Evolutionary conservation across 53 echinoderm and acorn worm species (phyloP).

Genomic region (Paelopatides confundens): DNA sequence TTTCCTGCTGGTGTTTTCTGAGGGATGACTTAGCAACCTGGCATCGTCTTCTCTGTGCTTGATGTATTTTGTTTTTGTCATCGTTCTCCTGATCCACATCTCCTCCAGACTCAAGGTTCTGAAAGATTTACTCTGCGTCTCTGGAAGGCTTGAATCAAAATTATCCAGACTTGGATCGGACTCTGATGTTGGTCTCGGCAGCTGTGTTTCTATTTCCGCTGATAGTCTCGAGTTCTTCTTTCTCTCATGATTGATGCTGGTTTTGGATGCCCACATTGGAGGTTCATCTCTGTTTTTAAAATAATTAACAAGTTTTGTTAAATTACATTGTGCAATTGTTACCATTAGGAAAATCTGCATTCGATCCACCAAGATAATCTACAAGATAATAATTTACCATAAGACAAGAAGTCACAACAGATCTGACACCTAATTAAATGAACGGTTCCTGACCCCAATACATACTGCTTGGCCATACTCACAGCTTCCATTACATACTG

Average conservation of each 20-base stretch:
- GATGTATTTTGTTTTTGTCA: background rate
- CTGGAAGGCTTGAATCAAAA: background rate
- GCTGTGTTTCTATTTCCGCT: background rate
- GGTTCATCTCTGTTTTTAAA: background rate
- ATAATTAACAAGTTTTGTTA: too few species aligned
- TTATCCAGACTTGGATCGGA: background rate
- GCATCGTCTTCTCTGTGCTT: background rate
- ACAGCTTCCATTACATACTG: too few species aligned
- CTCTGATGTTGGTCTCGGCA: background rate
- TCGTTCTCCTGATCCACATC: constrained; percentile 1
- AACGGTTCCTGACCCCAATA: too few species aligned
- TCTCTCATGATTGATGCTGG: background rate
- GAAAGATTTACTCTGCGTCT: background rate
- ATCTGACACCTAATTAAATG: too few species aligned
- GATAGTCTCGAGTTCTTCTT: background rate
- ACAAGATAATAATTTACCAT: too few species aligned
- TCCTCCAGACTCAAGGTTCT: constrained; percentile 15
- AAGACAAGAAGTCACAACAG: too few species aligned
- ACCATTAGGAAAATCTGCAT: too few species aligned
- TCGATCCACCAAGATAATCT: too few species aligned
- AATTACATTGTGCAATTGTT: too few species aligned
- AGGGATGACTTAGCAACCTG: too few species aligned
- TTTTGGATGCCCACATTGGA: background rate
- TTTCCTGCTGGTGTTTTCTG: background rate
- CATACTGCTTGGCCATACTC: too few species aligned